Evolutionary conservation across 2,888 invertebrate species (phyloP).

Genomic region (Branchellion lobata): DNA sequence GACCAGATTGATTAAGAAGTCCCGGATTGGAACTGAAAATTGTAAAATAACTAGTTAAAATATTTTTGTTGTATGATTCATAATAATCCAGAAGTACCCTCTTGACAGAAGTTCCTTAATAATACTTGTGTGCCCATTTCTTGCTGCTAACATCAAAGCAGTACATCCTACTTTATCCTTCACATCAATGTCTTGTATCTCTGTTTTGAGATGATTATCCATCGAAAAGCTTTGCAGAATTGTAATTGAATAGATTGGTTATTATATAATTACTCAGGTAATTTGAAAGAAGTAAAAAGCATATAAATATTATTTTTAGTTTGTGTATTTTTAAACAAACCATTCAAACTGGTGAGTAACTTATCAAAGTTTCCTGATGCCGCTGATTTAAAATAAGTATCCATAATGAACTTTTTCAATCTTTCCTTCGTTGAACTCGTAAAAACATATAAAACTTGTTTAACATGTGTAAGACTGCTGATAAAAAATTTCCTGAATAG

Average conservation of each 20-base stretch:
- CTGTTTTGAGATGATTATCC: constrained; percentile 3
- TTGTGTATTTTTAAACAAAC: no score
- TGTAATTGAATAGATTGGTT: no score
- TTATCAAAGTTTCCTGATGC: constrained; percentile 21
- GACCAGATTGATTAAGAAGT: constrained; percentile 58
- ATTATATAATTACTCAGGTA: no score
- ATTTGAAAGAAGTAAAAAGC: no score
- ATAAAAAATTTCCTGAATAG: no score
- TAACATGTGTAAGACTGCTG: no score
- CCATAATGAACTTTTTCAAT: no score
- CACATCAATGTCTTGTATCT: constrained; percentile 45
- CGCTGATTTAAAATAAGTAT: constrained; percentile 1
- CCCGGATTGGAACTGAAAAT: constrained; percentile 56
- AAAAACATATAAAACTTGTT: no score
- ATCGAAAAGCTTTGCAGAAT: no score
- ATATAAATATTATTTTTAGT: no score
- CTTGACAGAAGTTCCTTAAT: constrained; percentile 56
- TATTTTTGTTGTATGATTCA: background rate
- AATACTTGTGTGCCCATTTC: constrained; percentile 57
- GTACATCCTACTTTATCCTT: constrained; percentile 57
- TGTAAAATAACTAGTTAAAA: background rate
- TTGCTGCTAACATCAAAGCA: constrained; percentile 61
- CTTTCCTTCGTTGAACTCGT: no score
- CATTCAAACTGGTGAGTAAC: constrained; percentile 19
- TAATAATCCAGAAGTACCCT: constrained; percentile 53